Base-by-base conservation (phyloP, 2,888 invertebrate species). In the Pristionchus maxplancki region DNA sequence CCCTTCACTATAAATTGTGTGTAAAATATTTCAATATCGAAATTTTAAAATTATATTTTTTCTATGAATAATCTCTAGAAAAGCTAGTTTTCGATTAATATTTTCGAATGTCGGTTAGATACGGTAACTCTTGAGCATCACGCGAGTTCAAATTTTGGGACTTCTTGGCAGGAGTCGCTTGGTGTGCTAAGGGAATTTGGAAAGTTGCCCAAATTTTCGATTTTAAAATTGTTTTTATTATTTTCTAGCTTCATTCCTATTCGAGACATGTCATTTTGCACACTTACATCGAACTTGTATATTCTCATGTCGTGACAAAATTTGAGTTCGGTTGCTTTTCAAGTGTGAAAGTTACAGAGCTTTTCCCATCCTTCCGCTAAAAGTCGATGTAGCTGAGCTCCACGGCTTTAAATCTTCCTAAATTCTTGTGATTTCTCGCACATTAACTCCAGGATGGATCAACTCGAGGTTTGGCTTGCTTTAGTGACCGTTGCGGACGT, bases 381-480 rank as follows among this genome's bases (percentile, higher is more conserved):
- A 78, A n/a, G 40, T 78, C 48, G 78, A 44, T 44, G 78, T 48
- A 78, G 50, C 50, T 50, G 44, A 37, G 31, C 82, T 53, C 53
- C 28, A 31, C 50, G n/a, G 24, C 82, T 53, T 53, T 83, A 34
- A 83, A 83, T 48, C 44, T 40, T 13, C 44, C n/a, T 78, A 1
- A 44, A 44, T n/a, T 44, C 37, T 44, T 48, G 48, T 44, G 44
- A 24, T 40, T 15, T 28, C 44, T 78, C 28, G 11, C 11, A 13
- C 40, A 44, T 9, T 11, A 40, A 11, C 78, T 78, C 13, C 44
- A 78, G 28, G 78, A 83, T 83, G 82, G 82, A 83, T 34, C 82
- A 83, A 53, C 40, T 83, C 53, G 82, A 83, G 82, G 82, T 83
- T 48, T 83, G 40, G n/a, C 24, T 34, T 9, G 3, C 20, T 34